Percentiles rank a stretch among this genome's conserved stretches.
Evolutionary conservation across 2,113 vertebrate genomes (phyloP).

Genomic region (Leptocoma aspasia): DNA sequence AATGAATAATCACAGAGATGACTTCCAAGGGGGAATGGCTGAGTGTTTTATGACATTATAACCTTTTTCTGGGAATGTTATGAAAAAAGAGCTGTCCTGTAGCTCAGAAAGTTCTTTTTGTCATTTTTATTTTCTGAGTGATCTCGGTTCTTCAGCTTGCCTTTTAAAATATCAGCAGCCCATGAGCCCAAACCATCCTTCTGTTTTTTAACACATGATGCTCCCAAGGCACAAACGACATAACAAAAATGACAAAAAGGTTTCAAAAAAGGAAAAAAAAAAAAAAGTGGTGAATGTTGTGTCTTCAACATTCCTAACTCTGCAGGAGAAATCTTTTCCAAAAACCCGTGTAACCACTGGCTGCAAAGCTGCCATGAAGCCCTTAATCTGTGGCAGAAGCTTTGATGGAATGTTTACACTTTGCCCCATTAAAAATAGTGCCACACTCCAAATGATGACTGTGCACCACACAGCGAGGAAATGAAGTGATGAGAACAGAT

Average conservation of each 20-base stretch:
- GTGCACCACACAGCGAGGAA: background rate
- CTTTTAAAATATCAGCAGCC: background rate
- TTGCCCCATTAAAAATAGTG: background rate
- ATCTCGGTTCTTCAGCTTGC: background rate
- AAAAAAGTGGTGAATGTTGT: background rate
- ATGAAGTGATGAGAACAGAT: background rate
- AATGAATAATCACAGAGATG: background rate
- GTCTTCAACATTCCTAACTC: background rate
- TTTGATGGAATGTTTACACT: background rate
- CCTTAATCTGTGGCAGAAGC: background rate
- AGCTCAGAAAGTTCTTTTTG: background rate
- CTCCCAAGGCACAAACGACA: background rate
- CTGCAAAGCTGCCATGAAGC: background rate
- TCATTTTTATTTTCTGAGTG: background rate
- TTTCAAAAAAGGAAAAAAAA: background rate
- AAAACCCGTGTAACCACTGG: background rate
- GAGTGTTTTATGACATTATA: fast-evolving
- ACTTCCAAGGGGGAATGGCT: background rate
- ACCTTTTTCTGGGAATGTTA: background rate
- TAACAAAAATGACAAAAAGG: background rate
- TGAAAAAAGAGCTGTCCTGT: background rate
- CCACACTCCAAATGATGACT: background rate
- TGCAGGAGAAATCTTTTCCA: background rate
- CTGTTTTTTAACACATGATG: background rate
- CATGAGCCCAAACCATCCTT: background rate